Conservation (phyloP, 1,140 invertebrate species). For the Ceratosolen fusciceps region DNA sequence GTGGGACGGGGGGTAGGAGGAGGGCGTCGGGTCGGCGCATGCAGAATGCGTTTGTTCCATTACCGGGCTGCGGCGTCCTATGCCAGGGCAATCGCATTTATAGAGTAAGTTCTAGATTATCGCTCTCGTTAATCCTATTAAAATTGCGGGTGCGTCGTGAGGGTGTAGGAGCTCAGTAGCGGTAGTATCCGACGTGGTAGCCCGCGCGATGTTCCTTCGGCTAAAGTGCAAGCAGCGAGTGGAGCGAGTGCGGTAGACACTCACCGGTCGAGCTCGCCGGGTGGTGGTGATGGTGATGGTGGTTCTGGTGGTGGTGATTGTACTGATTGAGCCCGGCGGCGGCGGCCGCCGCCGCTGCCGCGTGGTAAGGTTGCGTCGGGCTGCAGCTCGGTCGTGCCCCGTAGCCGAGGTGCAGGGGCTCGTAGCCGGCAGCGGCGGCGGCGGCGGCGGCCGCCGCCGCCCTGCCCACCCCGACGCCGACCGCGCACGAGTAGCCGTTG, state of each 20-base stretch:
- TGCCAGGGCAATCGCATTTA: background rate
- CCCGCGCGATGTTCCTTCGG: constrained; percentile 61
- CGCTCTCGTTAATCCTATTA: constrained; percentile 39
- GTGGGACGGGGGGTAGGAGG: background rate
- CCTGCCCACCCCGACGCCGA: constrained; percentile 71
- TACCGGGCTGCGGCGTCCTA: constrained; percentile 50
- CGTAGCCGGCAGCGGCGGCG: constrained; percentile 71
- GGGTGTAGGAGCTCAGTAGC: constrained; percentile 33
- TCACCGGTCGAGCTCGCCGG: constrained; percentile 77
- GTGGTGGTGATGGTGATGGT: constrained; percentile 78
- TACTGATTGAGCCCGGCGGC: constrained; percentile 73
- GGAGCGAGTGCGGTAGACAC: constrained; percentile 72
- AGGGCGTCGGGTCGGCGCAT: background rate
- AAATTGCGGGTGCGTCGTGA: constrained; percentile 49
- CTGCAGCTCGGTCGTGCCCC: constrained; percentile 77
- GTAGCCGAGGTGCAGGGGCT: constrained; percentile 78
- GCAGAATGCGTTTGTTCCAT: constrained; percentile 52
- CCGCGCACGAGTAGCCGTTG: constrained; percentile 76
- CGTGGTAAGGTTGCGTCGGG: constrained; percentile 77
- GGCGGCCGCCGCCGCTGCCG: constrained; percentile 53
- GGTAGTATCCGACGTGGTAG: constrained; percentile 48
- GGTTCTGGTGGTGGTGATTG: constrained; percentile 72
- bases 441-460: constrained; percentile 75
- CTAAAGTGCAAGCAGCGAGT: constrained; percentile 73
- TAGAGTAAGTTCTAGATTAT: constrained; percentile 1